These are phyloP conservation scores for Venusia cambrica DNA, from an alignment of 2,888 invertebrate genomes.

Conservation along the genomic window DNA sequence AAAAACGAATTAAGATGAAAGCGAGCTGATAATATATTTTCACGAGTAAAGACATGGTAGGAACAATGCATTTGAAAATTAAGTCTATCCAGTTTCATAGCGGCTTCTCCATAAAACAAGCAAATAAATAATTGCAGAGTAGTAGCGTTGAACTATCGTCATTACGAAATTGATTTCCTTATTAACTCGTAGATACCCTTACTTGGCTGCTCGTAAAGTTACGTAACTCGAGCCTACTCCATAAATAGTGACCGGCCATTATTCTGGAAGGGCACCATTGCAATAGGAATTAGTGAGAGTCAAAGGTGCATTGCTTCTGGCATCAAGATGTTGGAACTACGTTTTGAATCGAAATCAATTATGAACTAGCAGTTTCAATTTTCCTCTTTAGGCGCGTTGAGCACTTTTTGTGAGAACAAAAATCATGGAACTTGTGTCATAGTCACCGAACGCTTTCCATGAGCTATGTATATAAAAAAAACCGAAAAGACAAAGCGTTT, in stretches of 20 bases:
- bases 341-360: constrained; percentile 17
- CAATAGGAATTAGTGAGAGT: constrained; percentile 35
- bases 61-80: too few relatives aligned
- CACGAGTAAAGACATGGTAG: too few relatives aligned
- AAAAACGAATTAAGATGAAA: too few relatives aligned
- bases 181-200: constrained; percentile 6
- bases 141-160: constrained; percentile 9
- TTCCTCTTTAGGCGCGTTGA: too few relatives aligned
- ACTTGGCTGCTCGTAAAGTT: constrained; percentile 8
- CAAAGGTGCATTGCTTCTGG: constrained; percentile 41
- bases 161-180: constrained; percentile 19
- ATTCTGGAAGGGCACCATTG: constrained; percentile 32
- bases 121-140: not conserved
- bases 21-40: too few relatives aligned
- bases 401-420: too few relatives aligned
- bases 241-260: constrained; percentile 14
- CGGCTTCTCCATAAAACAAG: not conserved
- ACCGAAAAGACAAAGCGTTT: too few relatives aligned
- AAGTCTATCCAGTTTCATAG: too few relatives aligned
- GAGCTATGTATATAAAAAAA: too few relatives aligned
- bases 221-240: constrained; percentile 11
- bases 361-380: constrained; percentile 3
- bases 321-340: constrained; percentile 10
- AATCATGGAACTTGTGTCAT: too few relatives aligned
- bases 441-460: too few relatives aligned